Percentiles rank a stretch among this genome's conserved stretches.
These are phyloP conservation scores for Xestoiulus laeticollis DNA, from an alignment of 2,888 invertebrate genomes.

Conservation along the genomic window DNA sequence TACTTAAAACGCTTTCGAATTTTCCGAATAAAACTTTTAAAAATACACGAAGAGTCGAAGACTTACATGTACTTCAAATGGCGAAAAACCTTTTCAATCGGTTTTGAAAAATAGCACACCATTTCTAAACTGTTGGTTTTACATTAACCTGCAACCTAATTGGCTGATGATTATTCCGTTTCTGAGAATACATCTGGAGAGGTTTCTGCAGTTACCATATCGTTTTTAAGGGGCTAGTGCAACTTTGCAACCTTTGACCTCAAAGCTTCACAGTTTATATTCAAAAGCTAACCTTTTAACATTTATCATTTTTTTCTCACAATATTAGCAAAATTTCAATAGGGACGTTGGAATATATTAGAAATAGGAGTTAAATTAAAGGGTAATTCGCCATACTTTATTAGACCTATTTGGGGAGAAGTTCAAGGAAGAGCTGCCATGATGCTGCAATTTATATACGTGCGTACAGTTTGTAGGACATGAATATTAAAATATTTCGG, in stretches of 20 bases:
- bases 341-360: neutral
- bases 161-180: neutral
- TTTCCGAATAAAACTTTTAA: neutral
- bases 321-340: neutral
- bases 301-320: conserved; percentile 7
- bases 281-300: neutral
- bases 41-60: neutral
- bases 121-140: neutral
- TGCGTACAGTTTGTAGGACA: neutral
- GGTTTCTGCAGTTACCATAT: neutral
- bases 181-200: neutral
- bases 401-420: neutral
- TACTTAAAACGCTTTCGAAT: neutral
- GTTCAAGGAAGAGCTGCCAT: conserved; percentile 13
- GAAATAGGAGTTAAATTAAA: neutral
- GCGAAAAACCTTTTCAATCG: neutral
- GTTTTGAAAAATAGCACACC: conserved; percentile 1
- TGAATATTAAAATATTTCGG: neutral
- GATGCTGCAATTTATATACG: conserved; percentile 32
- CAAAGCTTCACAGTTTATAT: neutral
- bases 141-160: neutral
- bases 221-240: neutral
- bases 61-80: neutral
- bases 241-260: neutral
- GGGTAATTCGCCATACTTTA: neutral